Evolutionary conservation across 2,888 invertebrate genomes (phyloP).

Genomic region (Drosophila flavopinicola): DNA sequence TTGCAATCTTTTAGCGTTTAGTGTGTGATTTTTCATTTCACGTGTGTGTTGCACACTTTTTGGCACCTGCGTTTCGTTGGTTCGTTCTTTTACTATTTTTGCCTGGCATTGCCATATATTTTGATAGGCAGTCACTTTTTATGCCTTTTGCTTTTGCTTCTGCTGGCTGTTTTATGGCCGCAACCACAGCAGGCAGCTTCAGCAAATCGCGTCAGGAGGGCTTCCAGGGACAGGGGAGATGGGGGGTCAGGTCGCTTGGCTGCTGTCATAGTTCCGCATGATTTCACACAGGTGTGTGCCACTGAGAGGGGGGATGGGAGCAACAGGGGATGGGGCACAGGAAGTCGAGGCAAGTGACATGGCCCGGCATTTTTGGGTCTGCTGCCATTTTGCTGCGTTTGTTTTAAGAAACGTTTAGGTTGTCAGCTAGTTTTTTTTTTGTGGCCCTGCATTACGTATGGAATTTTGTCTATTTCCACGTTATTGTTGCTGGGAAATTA

Average conservation of each 20-base stretch:
- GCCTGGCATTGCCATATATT: constrained; percentile 54
- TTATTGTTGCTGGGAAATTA: constrained; percentile 55
- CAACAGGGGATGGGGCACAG: neutral
- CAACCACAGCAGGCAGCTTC: constrained; percentile 71
- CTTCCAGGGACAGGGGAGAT: too few relatives aligned
- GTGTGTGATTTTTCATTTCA: constrained; percentile 71
- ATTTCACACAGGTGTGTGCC: constrained; percentile 68
- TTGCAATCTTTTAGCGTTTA: constrained; percentile 70
- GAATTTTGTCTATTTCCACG: constrained; percentile 38
- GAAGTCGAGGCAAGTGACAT: constrained; percentile 49
- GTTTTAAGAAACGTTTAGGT: constrained; percentile 74
- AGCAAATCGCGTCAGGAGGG: constrained; percentile 13
- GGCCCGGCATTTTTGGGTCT: constrained; percentile 56
- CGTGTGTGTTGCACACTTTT: constrained; percentile 62
- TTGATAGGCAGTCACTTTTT: constrained; percentile 76
- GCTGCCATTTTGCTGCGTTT: constrained; percentile 54
- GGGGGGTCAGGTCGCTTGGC: constrained; percentile 25
- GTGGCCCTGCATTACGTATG: constrained; percentile 27
- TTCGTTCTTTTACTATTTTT: constrained; percentile 33
- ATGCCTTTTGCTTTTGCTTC: constrained; percentile 54
- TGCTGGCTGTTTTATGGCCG: constrained; percentile 70
- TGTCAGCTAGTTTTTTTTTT: constrained; percentile 70
- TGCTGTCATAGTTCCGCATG: constrained; percentile 72
- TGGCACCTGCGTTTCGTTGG: constrained; percentile 61
- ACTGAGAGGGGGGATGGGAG: neutral